These are phyloP conservation scores for Pseudochirops corinnae DNA, from an alignment of 2,797 vertebrate genomes.

Conservation along the genomic window DNA sequence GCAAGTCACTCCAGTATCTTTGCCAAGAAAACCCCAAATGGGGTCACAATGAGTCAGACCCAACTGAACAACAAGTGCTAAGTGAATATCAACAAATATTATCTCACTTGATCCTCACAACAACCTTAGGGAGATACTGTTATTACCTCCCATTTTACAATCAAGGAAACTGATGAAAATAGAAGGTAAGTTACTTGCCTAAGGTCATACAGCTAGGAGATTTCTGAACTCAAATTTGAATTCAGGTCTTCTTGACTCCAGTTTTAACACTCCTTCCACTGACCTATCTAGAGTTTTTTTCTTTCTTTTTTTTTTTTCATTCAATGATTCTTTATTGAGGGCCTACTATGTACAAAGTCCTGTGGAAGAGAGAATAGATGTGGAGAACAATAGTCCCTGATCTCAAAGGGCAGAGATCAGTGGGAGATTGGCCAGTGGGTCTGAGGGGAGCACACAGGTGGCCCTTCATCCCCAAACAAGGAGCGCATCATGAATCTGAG, in stretches of 20 bases:
- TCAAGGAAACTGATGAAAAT: not conserved
- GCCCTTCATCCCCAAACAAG: not conserved
- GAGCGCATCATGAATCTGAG: not conserved
- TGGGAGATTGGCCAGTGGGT: not conserved
- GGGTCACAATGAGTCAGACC: not conserved
- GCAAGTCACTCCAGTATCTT: not conserved
- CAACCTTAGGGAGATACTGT: not conserved
- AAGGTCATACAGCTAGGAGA: not conserved
- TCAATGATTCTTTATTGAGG: not conserved
- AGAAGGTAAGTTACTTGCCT: not conserved
- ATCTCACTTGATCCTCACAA: not conserved
- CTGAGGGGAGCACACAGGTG: not conserved
- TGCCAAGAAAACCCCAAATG: not conserved
- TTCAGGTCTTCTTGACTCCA: not conserved
- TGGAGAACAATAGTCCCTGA: not conserved
- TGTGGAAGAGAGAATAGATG: not conserved
- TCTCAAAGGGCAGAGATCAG: not conserved
- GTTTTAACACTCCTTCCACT: not conserved
- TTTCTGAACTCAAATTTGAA: not conserved
- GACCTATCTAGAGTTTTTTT: not conserved
- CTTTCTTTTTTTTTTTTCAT: not conserved
- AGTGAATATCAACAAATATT: not conserved
- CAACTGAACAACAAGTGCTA: not conserved
- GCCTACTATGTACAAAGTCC: not conserved
- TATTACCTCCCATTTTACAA: not conserved